Base-by-base conservation (phyloP, 2,797 vertebrate genomes). In the Martes flavigula region DNA sequence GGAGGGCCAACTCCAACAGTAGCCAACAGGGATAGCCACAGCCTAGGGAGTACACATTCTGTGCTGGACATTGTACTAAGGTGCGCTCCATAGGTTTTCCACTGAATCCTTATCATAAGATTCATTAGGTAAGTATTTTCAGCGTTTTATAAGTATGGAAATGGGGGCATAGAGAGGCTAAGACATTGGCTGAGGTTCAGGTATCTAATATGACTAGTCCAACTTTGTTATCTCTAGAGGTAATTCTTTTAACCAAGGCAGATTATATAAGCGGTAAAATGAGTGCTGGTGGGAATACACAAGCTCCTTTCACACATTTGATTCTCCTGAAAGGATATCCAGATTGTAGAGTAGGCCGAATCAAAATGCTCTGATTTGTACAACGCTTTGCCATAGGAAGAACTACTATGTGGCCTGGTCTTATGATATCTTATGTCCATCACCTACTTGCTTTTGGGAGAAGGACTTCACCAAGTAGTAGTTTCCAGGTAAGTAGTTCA, bases 91-190 rank as follows among this genome's bases (percentile, higher is more conserved):
- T 48, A 87, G n/a, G 92, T 92, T 87, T 87, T 81, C 77, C 75
- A 54, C 46, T 73, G 54, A 51, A 38, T 82, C 40, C 60, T 51
- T 82, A 51, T 58, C 72, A 51, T 58, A 78, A 27, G 40, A 82
- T 82, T 89, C 86, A 83, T 87, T 78, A 77, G 40, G 54, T 64
- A 81, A 48, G 54, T 70, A 73, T 90, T 87, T 87, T 92, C 25
- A 73, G 38, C 13, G 60, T 78, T 90, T 95, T 90, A 46, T 96
- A 79, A 92, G 40, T 89, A 62, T 87, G 56, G 43, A 92, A 92
- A 90, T 18, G 4, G n/a, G 96, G 72, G 21, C 43, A 54, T n/a
- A 35, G 46, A 78, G 25, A 87, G 21, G 13, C 58, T 83, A 90
- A 92, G 62, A n/a, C 30, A 72, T 84, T 87, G 68, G 14, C 32